Evolutionary conservation across 1,140 invertebrate genomes (phyloP).

Genomic region (Zaprionus taronus): DNA sequence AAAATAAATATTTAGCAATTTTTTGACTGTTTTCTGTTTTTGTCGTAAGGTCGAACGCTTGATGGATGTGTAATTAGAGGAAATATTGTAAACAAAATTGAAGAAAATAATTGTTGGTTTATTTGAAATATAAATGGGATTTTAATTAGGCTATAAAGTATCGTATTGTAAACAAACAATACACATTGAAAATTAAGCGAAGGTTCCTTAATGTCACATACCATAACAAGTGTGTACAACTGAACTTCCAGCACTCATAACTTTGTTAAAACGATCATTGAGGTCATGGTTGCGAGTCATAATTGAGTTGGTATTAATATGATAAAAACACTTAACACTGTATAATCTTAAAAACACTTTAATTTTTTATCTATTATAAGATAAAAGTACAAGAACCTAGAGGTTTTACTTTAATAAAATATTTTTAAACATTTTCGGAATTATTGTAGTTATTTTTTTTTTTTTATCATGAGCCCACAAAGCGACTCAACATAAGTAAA

Average conservation of each 20-base stretch:
- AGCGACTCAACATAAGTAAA: too few relatives aligned
- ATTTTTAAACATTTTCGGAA: too few relatives aligned
- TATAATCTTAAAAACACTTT: too few relatives aligned
- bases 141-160: neutral
- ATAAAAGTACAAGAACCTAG: too few relatives aligned
- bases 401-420: too few relatives aligned
- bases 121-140: neutral
- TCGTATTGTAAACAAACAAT: neutral
- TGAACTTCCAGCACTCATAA: neutral
- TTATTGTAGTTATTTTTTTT: too few relatives aligned
- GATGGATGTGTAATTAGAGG: conserved; percentile 1
- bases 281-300: too few relatives aligned
- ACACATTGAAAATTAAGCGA: neutral
- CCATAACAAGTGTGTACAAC: neutral
- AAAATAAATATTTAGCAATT: conserved; percentile 14
- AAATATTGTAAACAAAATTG: conserved; percentile 6
- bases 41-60: conserved; percentile 2
- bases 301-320: too few relatives aligned
- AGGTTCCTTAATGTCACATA: neutral
- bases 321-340: too few relatives aligned
- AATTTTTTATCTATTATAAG: too few relatives aligned
- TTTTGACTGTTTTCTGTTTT: neutral
- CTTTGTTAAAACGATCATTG: too few relatives aligned
- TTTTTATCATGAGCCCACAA: too few relatives aligned
- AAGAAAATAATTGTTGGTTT: neutral